Base-by-base conservation (phyloP, 2,113 vertebrate species). In the Nyctibius bracteatus region DNA sequence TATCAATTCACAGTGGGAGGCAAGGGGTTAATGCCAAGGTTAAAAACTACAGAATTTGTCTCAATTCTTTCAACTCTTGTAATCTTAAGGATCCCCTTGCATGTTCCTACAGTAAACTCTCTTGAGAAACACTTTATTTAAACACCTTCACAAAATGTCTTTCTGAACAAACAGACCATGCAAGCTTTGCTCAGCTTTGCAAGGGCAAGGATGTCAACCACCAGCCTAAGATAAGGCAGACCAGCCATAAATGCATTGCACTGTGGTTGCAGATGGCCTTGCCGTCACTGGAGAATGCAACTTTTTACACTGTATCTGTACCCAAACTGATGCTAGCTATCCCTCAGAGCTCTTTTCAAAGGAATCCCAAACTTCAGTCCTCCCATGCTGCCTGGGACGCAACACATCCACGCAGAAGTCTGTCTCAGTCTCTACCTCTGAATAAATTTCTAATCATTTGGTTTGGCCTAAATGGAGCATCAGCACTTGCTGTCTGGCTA, bases 181-280 rank as follows among this genome's bases (percentile, higher is more conserved):
- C 37, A 43, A 25, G 68, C 54, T 73, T 70, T 59, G 35, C 65
- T 44, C 16, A 2, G 39, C 59, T 39, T 58, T n/a, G 31, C 24
- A 46, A 81, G 85, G 47, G 35, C 37, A 35, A 51, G 81, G 47
- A 20, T 27, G 17, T 37, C 41, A 81, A 15, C 19, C 47, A 39
- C 30, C 43, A 72, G 74, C 66, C 41, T 24, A 13, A 25, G 33
- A 54, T 13, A 44, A 54, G 62, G 58, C 57, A 82, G 30, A 39
- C 2, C 57, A 79, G 66, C 54, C 71, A 39, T 11, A n/a, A 57
- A 27, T 8, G 18, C 67, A 25, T 2, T 11, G 51, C 63, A 49
- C 52, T 0, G 0, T 17, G 23, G 75, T 0, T 41, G 52, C 4
- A 0, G 52, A 31, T 8, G 25, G 66, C 41, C 68, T 28, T 28